Percentiles rank a stretch among this genome's conserved stretches.
phyloP scores from a whole-genome alignment of 1,140 invertebrate species.

The Cotesia vestalis region DNA sequence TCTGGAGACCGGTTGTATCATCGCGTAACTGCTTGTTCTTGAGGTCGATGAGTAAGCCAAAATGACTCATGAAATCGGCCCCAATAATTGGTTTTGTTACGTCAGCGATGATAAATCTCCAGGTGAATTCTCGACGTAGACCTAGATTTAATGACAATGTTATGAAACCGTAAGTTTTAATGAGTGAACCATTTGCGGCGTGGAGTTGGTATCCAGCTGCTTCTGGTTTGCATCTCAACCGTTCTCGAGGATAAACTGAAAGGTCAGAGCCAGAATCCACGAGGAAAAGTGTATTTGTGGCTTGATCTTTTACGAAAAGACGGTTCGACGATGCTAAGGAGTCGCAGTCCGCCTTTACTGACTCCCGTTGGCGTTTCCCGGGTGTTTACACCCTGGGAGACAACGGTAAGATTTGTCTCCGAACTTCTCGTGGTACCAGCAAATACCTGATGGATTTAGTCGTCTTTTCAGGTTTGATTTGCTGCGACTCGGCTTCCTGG shows the following conservation, averaged over 20 bases:
- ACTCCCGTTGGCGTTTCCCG: not conserved
- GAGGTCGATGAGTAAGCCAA: not conserved
- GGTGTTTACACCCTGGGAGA: not conserved
- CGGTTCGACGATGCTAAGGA: not conserved
- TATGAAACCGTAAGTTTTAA: slow-evolving; percentile 12
- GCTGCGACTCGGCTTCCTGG: no score
- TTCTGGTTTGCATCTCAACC: not conserved
- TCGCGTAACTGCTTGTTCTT: slow-evolving; percentile 4
- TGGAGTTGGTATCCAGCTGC: not conserved
- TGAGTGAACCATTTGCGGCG: slow-evolving; percentile 16
- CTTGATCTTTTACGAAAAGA: not conserved
- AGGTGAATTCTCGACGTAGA: slow-evolving; percentile 4
- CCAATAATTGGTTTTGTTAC: not conserved
- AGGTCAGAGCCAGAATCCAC: not conserved
- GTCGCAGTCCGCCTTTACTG: not conserved
- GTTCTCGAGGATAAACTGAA: not conserved
- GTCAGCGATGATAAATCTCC: slow-evolving; percentile 9
- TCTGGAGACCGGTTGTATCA: not conserved
- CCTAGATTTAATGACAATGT: slow-evolving; percentile 1
- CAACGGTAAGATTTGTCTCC: not conserved
- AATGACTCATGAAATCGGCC: not conserved
- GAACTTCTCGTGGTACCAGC: not conserved
- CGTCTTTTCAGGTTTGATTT: no score
- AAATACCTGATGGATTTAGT: not conserved
- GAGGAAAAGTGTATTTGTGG: not conserved